Base-by-base conservation (phyloP, 1,140 invertebrate species). In the Anagrus nilaparvatae region DNA sequence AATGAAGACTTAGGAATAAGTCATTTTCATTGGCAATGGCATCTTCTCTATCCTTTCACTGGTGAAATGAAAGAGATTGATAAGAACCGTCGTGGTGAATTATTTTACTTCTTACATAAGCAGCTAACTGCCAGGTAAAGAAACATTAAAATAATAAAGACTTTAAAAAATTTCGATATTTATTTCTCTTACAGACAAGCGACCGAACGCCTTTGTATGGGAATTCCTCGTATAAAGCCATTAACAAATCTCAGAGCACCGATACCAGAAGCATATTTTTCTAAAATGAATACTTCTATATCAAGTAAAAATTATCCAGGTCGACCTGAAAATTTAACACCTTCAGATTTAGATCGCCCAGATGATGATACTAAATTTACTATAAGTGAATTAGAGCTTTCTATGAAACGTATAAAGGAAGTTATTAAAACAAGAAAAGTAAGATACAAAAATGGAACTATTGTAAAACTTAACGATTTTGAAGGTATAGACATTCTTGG, bases 21-120 rank as follows among this genome's bases (percentile, higher is more conserved):
- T 60, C 62, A 74, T 34, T 78, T 81, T 59, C 83, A 91, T 53
- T 91, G 86, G 86, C 85, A 90, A 61, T 84, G 77, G 84, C 84
- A 87, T 62, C 64, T 87, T 40, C 79, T 86, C 3, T 87, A 86
- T 54, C 83, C 84, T 2, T 79, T 78, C 53, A 75, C 79, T 42
- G 72, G 74, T 2, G 58, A 70, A 10, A 61, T 67, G 34, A 48
- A 45, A 3, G 65, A 72, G 19, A 70, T 75, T 8, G 61, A 66
- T 34, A 74, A 74, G 37, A 75, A 78, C 50, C 58, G 76, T 38
- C 70, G 74, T 21, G 76, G 76, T 4, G 76, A 78, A 53, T 55
- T 77, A 0, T 77, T 77, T 52, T 77, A 73, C 44, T 77, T 76
- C 49, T 75, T 76, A 73, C 74, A 77, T 37, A 60, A 74, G 23